Conservation (phyloP, 2,113 vertebrate species). For the Uropsilus gracilis region DNA sequence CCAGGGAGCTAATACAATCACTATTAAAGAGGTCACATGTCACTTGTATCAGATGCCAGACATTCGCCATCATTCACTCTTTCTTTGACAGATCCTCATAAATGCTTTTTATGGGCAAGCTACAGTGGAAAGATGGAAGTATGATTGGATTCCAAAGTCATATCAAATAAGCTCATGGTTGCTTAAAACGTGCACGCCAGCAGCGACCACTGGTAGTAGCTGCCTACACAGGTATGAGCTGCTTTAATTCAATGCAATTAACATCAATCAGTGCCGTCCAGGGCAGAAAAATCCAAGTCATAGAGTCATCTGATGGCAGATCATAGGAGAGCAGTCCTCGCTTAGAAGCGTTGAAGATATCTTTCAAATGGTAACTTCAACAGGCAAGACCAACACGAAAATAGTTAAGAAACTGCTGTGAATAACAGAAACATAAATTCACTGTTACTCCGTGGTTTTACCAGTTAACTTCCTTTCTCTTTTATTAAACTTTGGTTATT, state of each 20-base stretch:
- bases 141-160: neutral
- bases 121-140: neutral
- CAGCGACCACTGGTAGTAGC: too few relatives aligned
- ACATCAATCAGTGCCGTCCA: too few relatives aligned
- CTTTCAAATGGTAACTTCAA: neutral
- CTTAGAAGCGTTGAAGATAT: neutral
- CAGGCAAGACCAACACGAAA: conserved; percentile 18
- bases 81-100: neutral
- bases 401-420: conserved; percentile 16
- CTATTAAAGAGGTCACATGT: neutral
- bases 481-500: too few relatives aligned
- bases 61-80: neutral
- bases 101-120: neutral
- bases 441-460: neutral
- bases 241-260: too few relatives aligned
- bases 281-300: too few relatives aligned
- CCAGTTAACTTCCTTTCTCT: neutral
- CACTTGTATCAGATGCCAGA: neutral
- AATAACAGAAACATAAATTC: conserved; percentile 22
- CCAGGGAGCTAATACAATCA: neutral
- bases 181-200: too few relatives aligned
- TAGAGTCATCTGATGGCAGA: too few relatives aligned
- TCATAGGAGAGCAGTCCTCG: too few relatives aligned
- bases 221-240: too few relatives aligned
- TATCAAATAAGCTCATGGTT: neutral